Evolutionary conservation across 2,113 vertebrate genomes (phyloP).

Genomic region (Calypte anna): DNA sequence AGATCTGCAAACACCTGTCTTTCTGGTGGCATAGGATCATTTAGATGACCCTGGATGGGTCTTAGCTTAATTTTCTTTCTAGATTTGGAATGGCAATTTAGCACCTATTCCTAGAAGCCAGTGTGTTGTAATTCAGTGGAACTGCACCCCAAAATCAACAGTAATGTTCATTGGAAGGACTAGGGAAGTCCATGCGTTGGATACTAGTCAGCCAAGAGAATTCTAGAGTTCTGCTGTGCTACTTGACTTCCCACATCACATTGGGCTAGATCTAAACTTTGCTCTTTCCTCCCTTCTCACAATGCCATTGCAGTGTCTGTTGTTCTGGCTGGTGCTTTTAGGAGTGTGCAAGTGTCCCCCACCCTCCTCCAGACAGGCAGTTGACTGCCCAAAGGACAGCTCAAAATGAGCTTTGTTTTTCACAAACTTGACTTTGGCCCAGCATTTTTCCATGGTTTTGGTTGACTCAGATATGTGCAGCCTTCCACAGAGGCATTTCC

Average conservation of each 20-base stretch:
- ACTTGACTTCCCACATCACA: accelerated
- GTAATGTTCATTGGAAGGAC: background rate
- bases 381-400: background rate
- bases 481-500: constrained; percentile 35
- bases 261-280: background rate
- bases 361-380: background rate
- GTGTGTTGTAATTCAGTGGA: background rate
- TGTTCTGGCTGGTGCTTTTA: background rate
- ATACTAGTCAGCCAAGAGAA: background rate
- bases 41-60: background rate
- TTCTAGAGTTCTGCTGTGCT: background rate
- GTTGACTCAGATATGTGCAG: background rate
- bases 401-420: constrained; percentile 17
- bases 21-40: background rate
- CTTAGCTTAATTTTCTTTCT: background rate
- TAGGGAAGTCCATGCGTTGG: background rate
- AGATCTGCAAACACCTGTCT: background rate
- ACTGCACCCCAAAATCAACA: background rate
- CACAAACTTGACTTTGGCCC: background rate
- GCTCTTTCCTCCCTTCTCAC: background rate
- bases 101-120: background rate
- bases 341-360: background rate
- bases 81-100: background rate
- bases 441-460: background rate
- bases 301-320: background rate